A percentile compares a stretch with the other conserved stretches of the same genome.
Conservation (phyloP, 2,797 vertebrate genomes). For the Lagodon rhomboides region DNA sequence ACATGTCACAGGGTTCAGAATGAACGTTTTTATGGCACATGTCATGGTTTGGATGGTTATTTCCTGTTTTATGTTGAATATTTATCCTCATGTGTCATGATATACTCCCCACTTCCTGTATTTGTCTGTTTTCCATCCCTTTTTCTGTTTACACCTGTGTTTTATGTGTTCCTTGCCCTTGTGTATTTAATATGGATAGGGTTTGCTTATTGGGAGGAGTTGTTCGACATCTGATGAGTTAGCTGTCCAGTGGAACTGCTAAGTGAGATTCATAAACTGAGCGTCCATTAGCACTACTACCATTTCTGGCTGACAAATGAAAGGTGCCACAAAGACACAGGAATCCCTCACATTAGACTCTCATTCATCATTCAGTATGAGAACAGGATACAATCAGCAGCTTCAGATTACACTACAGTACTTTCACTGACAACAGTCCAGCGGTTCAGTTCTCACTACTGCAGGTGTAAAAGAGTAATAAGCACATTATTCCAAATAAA, state of each 20-base stretch:
- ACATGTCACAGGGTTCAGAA: too few relatives aligned
- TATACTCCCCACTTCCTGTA: too few relatives aligned
- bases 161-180: too few relatives aligned
- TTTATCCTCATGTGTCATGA: too few relatives aligned
- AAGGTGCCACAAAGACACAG: background rate
- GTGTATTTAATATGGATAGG: too few relatives aligned
- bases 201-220: background rate
- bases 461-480: conserved; percentile 28
- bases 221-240: background rate
- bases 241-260: background rate
- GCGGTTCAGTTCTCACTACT: conserved; percentile 27
- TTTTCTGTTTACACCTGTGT: too few relatives aligned
- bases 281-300: background rate
- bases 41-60: too few relatives aligned
- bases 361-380: conserved; percentile 68
- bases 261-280: background rate
- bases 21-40: too few relatives aligned
- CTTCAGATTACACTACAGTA: conserved; percentile 59
- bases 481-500: conserved; percentile 22
- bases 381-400: conserved; percentile 51
- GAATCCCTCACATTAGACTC: background rate
- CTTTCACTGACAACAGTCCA: conserved; percentile 48
- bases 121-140: too few relatives aligned
- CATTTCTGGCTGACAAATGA: background rate
- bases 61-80: too few relatives aligned